These are phyloP conservation scores for Cyaniris semiargus DNA, from an alignment of 2,888 invertebrate genomes.

Conservation along the genomic window DNA sequence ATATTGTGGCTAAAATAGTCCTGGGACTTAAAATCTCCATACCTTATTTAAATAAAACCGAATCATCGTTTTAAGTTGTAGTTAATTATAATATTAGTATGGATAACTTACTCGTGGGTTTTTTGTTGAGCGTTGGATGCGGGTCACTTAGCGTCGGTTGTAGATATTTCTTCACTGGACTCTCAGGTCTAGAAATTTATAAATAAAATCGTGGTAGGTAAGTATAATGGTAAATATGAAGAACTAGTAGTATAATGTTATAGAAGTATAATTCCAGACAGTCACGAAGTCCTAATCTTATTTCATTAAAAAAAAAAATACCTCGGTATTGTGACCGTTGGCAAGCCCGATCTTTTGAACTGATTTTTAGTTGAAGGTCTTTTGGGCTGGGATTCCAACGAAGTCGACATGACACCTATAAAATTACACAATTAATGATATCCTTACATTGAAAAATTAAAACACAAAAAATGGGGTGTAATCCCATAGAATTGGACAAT, in stretches of 20 bases:
- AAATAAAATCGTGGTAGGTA: too few relatives aligned
- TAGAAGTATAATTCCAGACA: too few relatives aligned
- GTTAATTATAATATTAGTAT: too few relatives aligned
- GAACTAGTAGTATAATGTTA: too few relatives aligned
- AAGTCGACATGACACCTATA: slow-evolving; percentile 62
- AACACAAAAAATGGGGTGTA: background rate
- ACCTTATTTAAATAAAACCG: too few relatives aligned
- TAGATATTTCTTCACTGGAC: slow-evolving; percentile 89
- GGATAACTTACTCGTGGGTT: slow-evolving; percentile 80
- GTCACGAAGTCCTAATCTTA: background rate
- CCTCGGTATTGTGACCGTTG: slow-evolving; percentile 68
- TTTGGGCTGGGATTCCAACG: slow-evolving; percentile 68
- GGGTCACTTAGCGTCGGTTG: slow-evolving; percentile 91
- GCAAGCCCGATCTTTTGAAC: slow-evolving; percentile 67
- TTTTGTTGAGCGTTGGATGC: slow-evolving; percentile 80
- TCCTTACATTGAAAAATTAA: background rate
- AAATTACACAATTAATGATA: slow-evolving; percentile 32
- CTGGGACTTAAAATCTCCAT: too few relatives aligned
- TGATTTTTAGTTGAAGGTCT: slow-evolving; percentile 66
- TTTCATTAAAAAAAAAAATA: slow-evolving; percentile 41
- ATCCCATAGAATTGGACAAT: too few relatives aligned
- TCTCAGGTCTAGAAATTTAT: slow-evolving; percentile 85
- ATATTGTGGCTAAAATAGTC: too few relatives aligned
- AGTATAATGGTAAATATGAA: too few relatives aligned
- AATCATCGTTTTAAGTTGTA: too few relatives aligned